Base-by-base conservation (phyloP, 2,888 invertebrate genomes). In the Acronicta leporina region DNA sequence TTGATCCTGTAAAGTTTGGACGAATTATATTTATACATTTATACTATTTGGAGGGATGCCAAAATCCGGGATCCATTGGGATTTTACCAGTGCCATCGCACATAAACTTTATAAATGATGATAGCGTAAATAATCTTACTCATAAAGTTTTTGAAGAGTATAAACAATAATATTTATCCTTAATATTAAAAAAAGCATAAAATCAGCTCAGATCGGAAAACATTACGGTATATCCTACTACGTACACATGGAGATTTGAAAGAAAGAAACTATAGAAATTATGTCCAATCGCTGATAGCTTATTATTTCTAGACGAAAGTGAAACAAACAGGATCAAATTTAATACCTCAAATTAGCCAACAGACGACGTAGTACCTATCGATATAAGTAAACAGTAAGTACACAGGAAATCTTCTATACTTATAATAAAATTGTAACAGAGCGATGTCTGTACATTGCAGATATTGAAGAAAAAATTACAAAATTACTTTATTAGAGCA, bases 51-150 rank as follows among this genome's bases (percentile, higher is more conserved):
- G 83, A 80, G 54, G 65, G 50, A 58, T 41, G 63, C 81, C 83
- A 86, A 84, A 62, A 68, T 59, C 66, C 71, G 57, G 54, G 40
- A 50, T 68, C 72, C 70, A 68, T 68, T 58, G 67, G 68, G 69
- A 68, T 78, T 80, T 80, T 75, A 74, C 73, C 73, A 77, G 75
- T 77, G 69, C 69, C 73, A 80, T 74, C 70, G 52, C 65, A 69
- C 65, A 77, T 79, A 76, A 75, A 80, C 53, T 63, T 59, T 68
- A 60, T 75, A 77, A 74, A 72, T 76, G 63, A 80, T 75, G 70
- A 64, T 60, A 74, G 54, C 68, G 59, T 69, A 78, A 76, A 81
- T 75, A 75, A 74, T 76, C 58, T 62, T 54, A 62, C 40, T 59
- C 40, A 54, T 71, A 57, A 58, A 68, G 33, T 45, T 43, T 50